These are phyloP conservation scores for Myotis pilosus DNA, from an alignment of 2,797 vertebrate genomes.

Conservation along the genomic window DNA sequence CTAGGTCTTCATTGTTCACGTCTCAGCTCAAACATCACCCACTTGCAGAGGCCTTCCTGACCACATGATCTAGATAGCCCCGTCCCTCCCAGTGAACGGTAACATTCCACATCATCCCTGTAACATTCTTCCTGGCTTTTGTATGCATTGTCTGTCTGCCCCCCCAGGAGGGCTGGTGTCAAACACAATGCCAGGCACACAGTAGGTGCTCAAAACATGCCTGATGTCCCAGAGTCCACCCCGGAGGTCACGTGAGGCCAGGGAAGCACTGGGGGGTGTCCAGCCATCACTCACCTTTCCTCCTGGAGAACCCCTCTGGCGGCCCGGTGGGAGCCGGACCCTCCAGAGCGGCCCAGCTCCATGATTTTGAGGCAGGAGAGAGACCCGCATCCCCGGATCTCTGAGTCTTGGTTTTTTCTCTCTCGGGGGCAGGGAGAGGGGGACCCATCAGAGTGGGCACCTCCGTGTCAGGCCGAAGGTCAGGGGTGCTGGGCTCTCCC, in stretches of 20 bases:
- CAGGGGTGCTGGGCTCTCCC: not conserved
- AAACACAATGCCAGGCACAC: not conserved
- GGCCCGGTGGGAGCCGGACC: accelerated
- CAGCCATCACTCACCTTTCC: constrained; percentile 68
- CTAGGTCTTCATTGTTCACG: not conserved
- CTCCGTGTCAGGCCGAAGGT: not conserved
- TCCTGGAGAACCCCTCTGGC: constrained; percentile 24
- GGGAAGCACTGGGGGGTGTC: not conserved
- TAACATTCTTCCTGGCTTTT: not conserved
- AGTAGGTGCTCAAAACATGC: not conserved
- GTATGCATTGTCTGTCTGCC: accelerated
- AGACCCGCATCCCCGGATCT: not conserved
- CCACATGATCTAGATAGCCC: not conserved
- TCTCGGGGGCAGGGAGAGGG: not conserved
- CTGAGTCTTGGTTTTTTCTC: not conserved
- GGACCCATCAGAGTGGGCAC: not conserved
- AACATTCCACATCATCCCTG: accelerated
- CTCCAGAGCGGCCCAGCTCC: constrained; percentile 39
- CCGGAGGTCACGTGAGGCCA: not conserved
- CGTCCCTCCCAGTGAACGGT: not conserved
- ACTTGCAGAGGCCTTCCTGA: not conserved
- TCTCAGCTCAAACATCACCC: not conserved
- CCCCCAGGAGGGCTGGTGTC: not conserved
- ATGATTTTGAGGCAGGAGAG: constrained; percentile 16
- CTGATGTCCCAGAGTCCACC: not conserved